Conservation (phyloP, 2,797 vertebrate species). For the Paguma larvata region DNA sequence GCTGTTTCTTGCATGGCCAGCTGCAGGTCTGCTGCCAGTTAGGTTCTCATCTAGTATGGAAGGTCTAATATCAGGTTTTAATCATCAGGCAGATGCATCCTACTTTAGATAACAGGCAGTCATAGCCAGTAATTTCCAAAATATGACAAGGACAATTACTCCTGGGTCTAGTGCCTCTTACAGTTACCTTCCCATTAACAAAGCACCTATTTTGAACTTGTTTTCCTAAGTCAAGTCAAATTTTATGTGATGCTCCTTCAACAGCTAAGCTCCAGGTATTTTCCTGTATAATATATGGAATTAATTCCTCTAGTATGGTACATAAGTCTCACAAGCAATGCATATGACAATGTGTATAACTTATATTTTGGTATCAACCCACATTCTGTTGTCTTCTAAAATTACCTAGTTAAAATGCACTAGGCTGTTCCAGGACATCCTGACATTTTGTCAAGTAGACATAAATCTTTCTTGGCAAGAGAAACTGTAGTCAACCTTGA, state of each 20-base stretch:
- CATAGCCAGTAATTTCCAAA: not conserved
- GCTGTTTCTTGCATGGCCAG: not conserved
- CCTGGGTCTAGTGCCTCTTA: not conserved
- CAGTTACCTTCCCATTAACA: not conserved
- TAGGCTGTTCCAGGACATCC: slow-evolving; percentile 17
- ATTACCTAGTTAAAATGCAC: slow-evolving; percentile 45
- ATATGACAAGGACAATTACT: not conserved
- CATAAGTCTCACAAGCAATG: not conserved
- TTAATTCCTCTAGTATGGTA: not conserved
- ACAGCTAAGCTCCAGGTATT: not conserved
- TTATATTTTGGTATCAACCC: not conserved
- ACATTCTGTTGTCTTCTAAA: slow-evolving; percentile 27
- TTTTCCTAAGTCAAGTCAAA: slow-evolving; percentile 45
- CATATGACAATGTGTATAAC: not conserved
- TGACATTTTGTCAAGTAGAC: slow-evolving; percentile 48
- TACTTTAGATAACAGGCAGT: not conserved
- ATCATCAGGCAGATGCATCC: not conserved
- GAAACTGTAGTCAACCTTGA: slow-evolving; percentile 21
- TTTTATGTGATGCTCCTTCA: slow-evolving; percentile 25
- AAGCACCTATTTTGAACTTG: slow-evolving; percentile 1
- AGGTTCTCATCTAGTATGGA: not conserved
- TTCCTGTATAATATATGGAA: not conserved
- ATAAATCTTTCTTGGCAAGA: slow-evolving; percentile 45
- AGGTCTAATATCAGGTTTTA: not conserved
- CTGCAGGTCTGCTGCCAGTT: not conserved